Conservation (phyloP, 2,888 invertebrate species). For the Sclerodermus sp. region DNA sequence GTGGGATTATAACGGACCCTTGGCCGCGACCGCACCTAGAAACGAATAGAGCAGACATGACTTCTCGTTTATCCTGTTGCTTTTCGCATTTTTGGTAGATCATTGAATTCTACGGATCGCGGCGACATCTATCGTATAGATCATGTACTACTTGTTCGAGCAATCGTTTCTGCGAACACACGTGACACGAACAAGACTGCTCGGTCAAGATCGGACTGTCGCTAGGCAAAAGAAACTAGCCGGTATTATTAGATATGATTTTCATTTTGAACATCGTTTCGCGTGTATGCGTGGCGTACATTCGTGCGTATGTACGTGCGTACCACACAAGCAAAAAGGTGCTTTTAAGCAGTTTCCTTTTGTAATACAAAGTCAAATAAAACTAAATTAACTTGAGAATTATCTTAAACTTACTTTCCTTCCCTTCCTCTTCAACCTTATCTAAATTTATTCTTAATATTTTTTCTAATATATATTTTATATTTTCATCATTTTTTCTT, state of each 20-base stretch:
- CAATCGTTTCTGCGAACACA: conserved; percentile 3
- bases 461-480: too few species aligned
- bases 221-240: background rate
- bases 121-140: conserved; percentile 27
- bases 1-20: conserved; percentile 45
- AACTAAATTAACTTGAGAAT: background rate
- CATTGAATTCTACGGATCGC: conserved; percentile 11
- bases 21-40: conserved; percentile 46
- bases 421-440: too few species aligned
- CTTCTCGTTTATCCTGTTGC: conserved; percentile 23
- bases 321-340: too few species aligned
- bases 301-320: too few species aligned
- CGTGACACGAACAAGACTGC: background rate
- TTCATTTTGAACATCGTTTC: too few species aligned
- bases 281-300: too few species aligned
- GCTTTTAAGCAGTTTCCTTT: too few species aligned
- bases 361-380: too few species aligned
- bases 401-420: too few species aligned
- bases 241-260: background rate
- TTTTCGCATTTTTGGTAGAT: conserved; percentile 29
- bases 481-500: too few species aligned
- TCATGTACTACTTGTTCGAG: conserved; percentile 6
- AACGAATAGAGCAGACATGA: conserved; percentile 37
- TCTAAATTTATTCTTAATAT: too few species aligned
- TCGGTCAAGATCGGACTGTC: background rate